Evolutionary conservation across 2,797 vertebrate genomes (phyloP).

Genomic region (Pipistrellus pipistrellus): DNA sequence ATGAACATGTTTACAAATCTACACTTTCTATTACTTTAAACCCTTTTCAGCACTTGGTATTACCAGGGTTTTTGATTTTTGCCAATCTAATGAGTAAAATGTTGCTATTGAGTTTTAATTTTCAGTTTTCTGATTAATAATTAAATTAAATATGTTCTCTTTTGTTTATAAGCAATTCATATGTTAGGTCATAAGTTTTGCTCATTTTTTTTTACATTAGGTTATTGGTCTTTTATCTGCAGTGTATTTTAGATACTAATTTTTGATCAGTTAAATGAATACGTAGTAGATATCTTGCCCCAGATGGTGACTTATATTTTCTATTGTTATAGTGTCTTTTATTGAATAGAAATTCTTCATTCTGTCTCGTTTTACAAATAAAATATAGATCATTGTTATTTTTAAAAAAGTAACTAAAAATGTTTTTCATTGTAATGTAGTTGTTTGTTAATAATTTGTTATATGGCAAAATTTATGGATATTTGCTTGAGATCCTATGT

Average conservation of each 20-base stretch:
- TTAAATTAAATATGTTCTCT: neutral
- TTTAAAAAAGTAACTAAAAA: neutral
- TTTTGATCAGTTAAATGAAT: neutral
- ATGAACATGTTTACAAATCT: neutral
- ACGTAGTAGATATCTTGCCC: neutral
- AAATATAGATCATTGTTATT: neutral
- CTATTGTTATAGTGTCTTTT: neutral
- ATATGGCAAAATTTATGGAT: neutral
- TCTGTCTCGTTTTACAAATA: neutral
- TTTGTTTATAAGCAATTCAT: neutral
- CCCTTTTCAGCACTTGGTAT: neutral
- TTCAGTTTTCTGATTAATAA: conserved; percentile 51
- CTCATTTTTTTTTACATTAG: neutral
- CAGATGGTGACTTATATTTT: conserved; percentile 16
- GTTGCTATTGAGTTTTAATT: neutral
- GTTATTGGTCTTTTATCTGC: neutral
- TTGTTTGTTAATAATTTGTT: neutral
- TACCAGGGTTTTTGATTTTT: conserved; percentile 11
- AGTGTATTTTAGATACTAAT: conserved; percentile 11
- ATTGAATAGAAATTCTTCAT: neutral
- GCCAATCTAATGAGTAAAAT: neutral
- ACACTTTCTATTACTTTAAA: neutral
- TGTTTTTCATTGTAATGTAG: conserved; percentile 4
- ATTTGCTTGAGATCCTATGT: neutral
- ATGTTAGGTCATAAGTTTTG: neutral